Conservation (phyloP, 1,140 invertebrate species). For the Calephelis nemesis region DNA sequence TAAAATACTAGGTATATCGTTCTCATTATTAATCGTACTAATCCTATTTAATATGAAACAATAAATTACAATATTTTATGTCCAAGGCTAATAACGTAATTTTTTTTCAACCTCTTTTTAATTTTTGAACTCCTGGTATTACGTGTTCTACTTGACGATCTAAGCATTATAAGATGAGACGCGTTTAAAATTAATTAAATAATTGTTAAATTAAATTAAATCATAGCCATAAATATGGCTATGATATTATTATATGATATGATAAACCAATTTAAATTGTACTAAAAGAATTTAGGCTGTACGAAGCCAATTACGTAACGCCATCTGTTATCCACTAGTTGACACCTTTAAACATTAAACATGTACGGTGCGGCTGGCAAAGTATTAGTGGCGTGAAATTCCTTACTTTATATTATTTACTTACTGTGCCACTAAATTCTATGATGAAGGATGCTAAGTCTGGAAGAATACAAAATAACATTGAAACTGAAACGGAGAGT, state of each 20-base stretch:
- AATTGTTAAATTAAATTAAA: not conserved
- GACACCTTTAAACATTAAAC: conserved; percentile 9
- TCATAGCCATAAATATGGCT: not conserved
- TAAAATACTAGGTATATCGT: too few species aligned
- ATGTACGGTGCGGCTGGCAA: too few species aligned
- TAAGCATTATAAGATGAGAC: conserved; percentile 44
- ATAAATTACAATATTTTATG: too few species aligned
- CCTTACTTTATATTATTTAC: too few species aligned
- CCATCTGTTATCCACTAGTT: conserved; percentile 64
- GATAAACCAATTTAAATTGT: not conserved
- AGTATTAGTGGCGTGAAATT: too few species aligned
- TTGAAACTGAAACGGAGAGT: too few species aligned
- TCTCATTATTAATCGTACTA: too few species aligned
- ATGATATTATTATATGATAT: not conserved
- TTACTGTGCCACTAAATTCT: too few species aligned
- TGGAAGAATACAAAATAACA: too few species aligned
- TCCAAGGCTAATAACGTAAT: not conserved
- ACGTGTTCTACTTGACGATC: conserved; percentile 75
- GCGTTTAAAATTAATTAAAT: conserved; percentile 30
- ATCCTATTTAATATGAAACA: too few species aligned
- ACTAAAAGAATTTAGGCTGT: conserved; percentile 3
- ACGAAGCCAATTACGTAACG: conserved; percentile 31
- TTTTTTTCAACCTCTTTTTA: conserved; percentile 33
- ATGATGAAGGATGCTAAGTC: too few species aligned
- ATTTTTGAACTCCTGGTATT: conserved; percentile 58